phyloP scores from a whole-genome alignment of 2,888 invertebrate species.

The Ferrisia virgata region DNA sequence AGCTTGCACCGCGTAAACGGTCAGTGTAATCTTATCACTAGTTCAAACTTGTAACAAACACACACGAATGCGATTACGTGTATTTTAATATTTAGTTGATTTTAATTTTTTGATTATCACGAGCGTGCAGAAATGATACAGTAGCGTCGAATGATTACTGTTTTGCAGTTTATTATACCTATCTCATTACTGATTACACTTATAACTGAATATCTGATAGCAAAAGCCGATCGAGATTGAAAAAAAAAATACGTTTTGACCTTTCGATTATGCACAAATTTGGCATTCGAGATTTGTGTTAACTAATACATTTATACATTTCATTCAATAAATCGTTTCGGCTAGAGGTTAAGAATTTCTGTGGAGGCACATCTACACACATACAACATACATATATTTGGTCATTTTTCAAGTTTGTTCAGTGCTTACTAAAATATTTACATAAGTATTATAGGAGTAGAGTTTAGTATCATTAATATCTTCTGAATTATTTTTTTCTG shows the following conservation, averaged over 20 bases:
- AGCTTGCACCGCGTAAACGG: background rate
- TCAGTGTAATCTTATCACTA: conserved; percentile 13
- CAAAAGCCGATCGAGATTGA: too few relatives aligned
- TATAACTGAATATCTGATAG: too few relatives aligned
- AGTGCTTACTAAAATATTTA: background rate
- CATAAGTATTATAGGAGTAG: background rate
- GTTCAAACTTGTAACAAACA: background rate
- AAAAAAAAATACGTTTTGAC: background rate
- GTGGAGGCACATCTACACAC: too few relatives aligned
- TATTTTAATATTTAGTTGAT: background rate
- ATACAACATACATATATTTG: too few relatives aligned
- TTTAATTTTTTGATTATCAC: background rate
- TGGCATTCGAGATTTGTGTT: background rate
- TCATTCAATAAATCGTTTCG: background rate
- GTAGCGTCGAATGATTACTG: background rate
- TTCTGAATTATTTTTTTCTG: background rate
- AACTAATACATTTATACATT: background rate
- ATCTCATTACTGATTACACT: too few relatives aligned
- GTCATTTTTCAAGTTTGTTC: background rate
- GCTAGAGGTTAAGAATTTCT: background rate
- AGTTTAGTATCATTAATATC: background rate
- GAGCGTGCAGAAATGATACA: background rate
- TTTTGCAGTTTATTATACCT: too few relatives aligned
- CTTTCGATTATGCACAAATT: conserved; percentile 3
- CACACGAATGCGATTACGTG: background rate